Evolutionary conservation across 2,888 invertebrate species (phyloP), one percentile per base, ranked within the genome.

Genomic region (Clusia tigrina): DNA sequence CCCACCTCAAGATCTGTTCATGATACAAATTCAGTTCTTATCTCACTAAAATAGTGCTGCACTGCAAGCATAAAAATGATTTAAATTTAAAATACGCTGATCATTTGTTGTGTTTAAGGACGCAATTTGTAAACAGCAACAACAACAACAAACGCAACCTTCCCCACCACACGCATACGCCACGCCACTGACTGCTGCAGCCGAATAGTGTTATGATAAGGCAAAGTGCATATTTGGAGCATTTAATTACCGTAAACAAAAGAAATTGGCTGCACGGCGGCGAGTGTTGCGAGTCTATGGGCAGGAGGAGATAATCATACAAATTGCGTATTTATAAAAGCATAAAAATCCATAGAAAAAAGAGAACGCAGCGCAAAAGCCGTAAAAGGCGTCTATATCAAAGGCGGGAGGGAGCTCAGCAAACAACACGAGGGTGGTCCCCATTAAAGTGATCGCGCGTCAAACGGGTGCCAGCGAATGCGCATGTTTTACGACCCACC

Each of bases 181-280:
- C 42, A 17, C n/a, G 48, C 48, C 6, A 2, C 48, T 6, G 6
- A 48, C 6, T n/a, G n/a, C 48, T 9, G 22, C 15, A 5, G 48
- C n/a, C 18, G 15, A 42, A 20, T 6, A 20, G 48, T 48, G 48
- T 48, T 48, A 6, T 48, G 48, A 48, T 48, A 48, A 20, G 18
- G 42, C 42, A 42, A 42, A 56, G 56, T 56, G 42, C 26, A 38
- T 42, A 52, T 24, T 32, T 37, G 48, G 58, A 62, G 5, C 48
- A 69, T 75, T 75, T 77, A 72, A 75, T 75, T 76, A 76, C 74
- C 68, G 72, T 74, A 75, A 75, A 74, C 77, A 76, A 76, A 71
- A 62, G 63, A 64, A 12, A 32, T 32, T 32, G 32, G 32, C 18
- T n/a, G 42, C 42, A 48, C 6, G 15, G 42, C 42, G 6, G 10